Evolutionary conservation across 1,140 invertebrate species (phyloP).

Genomic region (Calephelis virginiensis): DNA sequence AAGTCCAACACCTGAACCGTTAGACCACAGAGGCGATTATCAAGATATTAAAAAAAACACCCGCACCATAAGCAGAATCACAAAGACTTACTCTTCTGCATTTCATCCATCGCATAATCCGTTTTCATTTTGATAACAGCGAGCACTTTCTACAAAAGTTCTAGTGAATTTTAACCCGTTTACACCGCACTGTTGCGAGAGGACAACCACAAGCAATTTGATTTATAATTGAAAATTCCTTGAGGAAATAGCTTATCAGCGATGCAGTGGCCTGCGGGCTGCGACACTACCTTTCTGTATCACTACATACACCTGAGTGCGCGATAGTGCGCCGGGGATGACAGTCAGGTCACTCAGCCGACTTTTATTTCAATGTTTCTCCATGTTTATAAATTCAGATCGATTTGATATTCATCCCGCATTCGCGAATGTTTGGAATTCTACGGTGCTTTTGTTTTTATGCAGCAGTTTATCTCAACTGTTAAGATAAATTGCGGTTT

Average conservation of each 20-base stretch:
- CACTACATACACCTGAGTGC: constrained; percentile 58
- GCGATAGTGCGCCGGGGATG: constrained; percentile 45
- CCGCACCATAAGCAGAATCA: constrained; percentile 12
- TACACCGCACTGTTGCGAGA: constrained; percentile 50
- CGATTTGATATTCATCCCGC: constrained; percentile 12
- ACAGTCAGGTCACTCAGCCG: constrained; percentile 45
- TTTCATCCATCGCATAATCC: constrained; percentile 75
- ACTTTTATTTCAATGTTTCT: constrained; percentile 63
- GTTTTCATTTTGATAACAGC: constrained; percentile 63
- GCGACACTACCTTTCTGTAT: constrained; percentile 58
- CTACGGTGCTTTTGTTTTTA: background rate
- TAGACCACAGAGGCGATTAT: background rate
- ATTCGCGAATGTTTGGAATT: constrained; percentile 1
- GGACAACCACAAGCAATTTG: constrained; percentile 47
- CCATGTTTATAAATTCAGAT: constrained; percentile 6
- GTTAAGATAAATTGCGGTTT: too few relatives aligned
- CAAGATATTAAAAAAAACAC: background rate
- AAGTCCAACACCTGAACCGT: too few relatives aligned
- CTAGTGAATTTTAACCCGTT: constrained; percentile 32
- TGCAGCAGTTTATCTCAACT: too few relatives aligned
- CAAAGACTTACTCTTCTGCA: constrained; percentile 70
- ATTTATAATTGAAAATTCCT: constrained; percentile 59
- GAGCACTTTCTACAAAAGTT: constrained; percentile 43
- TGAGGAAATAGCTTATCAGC: constrained; percentile 30
- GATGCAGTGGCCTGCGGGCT: constrained; percentile 24